Evolutionary conservation across 2,113 vertebrate species (phyloP), one percentile per base, ranked within the genome.

Genomic region (Apteryx mantelli): DNA sequence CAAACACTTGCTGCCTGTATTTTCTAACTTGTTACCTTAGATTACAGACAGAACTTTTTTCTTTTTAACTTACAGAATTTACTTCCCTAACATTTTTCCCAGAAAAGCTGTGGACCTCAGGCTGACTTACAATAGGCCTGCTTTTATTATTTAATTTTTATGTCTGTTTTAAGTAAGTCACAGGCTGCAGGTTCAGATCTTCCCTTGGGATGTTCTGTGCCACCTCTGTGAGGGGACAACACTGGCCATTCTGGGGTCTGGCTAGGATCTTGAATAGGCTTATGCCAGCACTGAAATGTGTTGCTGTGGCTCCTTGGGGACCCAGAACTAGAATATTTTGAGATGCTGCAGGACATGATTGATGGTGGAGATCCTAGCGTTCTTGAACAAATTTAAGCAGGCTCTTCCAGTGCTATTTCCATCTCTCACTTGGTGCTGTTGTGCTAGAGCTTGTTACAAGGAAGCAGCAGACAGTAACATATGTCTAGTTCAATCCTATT

Each of bases 231-330:
- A n/a, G 13, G 4, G 25, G 26, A 40, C 26, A 44, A 16, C 20
- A 17, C 20, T 8, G 15, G 11, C 21, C 34, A 1, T 44, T 63
- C 56, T 26, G 52, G 50, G 13, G 12, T 48, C 56, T 71, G 52
- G 36, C 20, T 64, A 32, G 48, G 32, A 20, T 52, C 64, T 82
- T n/a, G 42, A n/a, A 73, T 28, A 15, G 22, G 21, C 63, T 70
- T 53, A 13, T 11, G 36, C 24, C 9, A 32, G 30, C 30, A 9
- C 52, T 53, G 38, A 8, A 0, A 0, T 58, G 24, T 6, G 50
- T 3, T 8, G 7, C 10, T 7, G 14, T 48, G 24, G 13, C 36
- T 48, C 50, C 60, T 13, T 11, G 42, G 24, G 34, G 74, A 76
- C 34, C 22, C 15, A 53, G 50, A 64, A 13, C 40, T 46, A 52